Percentiles rank a stretch among this genome's conserved stretches.
Evolutionary conservation across 2,888 invertebrate genomes (phyloP).

Genomic region (Didymodactylos carnosus): DNA sequence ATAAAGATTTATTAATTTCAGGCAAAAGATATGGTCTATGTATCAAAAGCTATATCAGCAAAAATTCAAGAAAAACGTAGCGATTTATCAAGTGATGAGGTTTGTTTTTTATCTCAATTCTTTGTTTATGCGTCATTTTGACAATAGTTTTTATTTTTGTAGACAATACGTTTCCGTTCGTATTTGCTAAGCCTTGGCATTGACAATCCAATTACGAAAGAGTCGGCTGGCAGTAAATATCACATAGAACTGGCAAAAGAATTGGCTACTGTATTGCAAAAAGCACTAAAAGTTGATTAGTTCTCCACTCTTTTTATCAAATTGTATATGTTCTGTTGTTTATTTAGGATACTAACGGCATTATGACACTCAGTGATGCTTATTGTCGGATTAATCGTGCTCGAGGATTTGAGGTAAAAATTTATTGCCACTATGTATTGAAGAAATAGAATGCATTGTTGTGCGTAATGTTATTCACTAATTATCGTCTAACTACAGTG

Average conservation of each 20-base stretch:
- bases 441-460: too few relatives aligned
- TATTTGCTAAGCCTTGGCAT: slow-evolving; percentile 88
- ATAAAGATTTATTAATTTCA: slow-evolving; percentile 17
- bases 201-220: slow-evolving; percentile 86
- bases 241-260: slow-evolving; percentile 64
- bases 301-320: background rate
- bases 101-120: slow-evolving; percentile 16
- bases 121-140: background rate
- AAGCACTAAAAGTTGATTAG: slow-evolving; percentile 50
- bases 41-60: slow-evolving; percentile 71
- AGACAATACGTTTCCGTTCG: slow-evolving; percentile 81
- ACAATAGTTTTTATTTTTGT: slow-evolving; percentile 16
- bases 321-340: background rate
- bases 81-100: slow-evolving; percentile 76
- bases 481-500: too few relatives aligned
- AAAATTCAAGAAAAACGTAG: slow-evolving; percentile 85
- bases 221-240: slow-evolving; percentile 59
- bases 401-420: slow-evolving; percentile 56
- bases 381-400: slow-evolving; percentile 91
- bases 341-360: slow-evolving; percentile 52
- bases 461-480: too few relatives aligned
- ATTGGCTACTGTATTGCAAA: slow-evolving; percentile 57
- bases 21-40: slow-evolving; percentile 83
- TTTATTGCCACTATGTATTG: background rate
- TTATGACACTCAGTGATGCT: slow-evolving; percentile 86